These are phyloP conservation scores for Adoxophyes honmai DNA, from an alignment of 1,140 invertebrate genomes.

Conservation along the genomic window DNA sequence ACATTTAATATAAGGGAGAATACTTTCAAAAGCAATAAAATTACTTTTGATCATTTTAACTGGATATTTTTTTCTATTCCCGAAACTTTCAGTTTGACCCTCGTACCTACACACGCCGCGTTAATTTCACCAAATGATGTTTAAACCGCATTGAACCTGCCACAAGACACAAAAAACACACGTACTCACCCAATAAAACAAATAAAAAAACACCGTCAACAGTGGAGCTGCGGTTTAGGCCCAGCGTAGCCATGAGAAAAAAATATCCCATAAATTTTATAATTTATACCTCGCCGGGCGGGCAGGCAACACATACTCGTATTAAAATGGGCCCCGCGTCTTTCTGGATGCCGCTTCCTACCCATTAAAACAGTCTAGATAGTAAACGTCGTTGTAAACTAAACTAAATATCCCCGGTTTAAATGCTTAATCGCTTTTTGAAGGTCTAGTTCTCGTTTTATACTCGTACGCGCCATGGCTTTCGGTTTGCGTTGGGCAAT, in stretches of 20 bases:
- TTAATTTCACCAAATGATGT: too few species aligned
- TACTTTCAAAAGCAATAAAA: too few species aligned
- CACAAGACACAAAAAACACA: too few species aligned
- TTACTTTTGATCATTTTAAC: too few species aligned
- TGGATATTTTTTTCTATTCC: too few species aligned
- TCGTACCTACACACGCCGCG: too few species aligned
- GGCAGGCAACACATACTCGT: slow-evolving; percentile 40
- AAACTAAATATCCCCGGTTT: slow-evolving; percentile 56
- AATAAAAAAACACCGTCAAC: neutral
- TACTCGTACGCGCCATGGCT: slow-evolving; percentile 21
- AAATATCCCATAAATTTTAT: slow-evolving; percentile 56
- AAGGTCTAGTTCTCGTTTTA: slow-evolving; percentile 33
- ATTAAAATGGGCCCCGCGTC: slow-evolving; percentile 29
- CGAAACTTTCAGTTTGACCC: too few species aligned
- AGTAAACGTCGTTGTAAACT: slow-evolving; percentile 63
- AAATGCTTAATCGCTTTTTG: slow-evolving; percentile 53
- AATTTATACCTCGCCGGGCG: slow-evolving; percentile 54
- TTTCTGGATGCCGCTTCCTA: slow-evolving; percentile 55
- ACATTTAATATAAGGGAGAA: too few species aligned
- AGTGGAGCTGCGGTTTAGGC: slow-evolving; percentile 30
- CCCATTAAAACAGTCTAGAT: slow-evolving; percentile 60
- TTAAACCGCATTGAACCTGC: too few species aligned
- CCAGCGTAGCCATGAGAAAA: slow-evolving; percentile 50
- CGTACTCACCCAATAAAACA: too few species aligned
- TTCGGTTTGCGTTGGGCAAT: too few species aligned